Percentiles rank a stretch among this genome's conserved stretches.
phyloP scores from a whole-genome alignment of 2,797 vertebrate genomes.

The Aeoliscus strigatus region DNA sequence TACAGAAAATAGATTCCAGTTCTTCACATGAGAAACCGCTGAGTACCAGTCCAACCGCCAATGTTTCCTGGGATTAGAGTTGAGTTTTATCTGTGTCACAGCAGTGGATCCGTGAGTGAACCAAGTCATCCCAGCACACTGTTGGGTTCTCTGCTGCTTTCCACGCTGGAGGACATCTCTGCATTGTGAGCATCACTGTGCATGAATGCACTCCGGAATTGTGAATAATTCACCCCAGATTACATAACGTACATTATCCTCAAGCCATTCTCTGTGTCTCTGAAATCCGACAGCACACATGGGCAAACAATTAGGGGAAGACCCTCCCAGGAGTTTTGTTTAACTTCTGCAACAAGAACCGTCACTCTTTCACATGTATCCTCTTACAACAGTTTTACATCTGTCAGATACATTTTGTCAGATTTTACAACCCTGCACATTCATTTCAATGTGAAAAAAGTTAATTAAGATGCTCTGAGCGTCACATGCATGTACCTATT shows the following conservation, averaged over 20 bases:
- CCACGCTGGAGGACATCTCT: constrained; percentile 46
- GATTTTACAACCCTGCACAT: too few relatives aligned
- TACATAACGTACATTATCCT: constrained; percentile 54
- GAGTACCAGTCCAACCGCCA: too few relatives aligned
- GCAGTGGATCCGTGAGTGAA: constrained; percentile 20
- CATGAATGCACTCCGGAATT: constrained; percentile 55
- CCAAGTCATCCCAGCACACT: constrained; percentile 17
- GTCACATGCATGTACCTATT: constrained; percentile 27
- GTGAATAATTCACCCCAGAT: constrained; percentile 51
- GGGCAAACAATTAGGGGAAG: constrained; percentile 28
- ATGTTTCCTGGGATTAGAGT: too few relatives aligned
- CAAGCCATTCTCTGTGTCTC: constrained; percentile 23
- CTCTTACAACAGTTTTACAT: too few relatives aligned
- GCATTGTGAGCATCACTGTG: constrained; percentile 49
- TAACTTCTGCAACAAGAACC: constrained; percentile 6
- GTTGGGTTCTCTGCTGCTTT: constrained; percentile 17
- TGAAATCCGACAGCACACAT: constrained; percentile 19
- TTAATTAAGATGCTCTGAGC: constrained; percentile 33
- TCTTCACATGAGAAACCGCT: too few relatives aligned
- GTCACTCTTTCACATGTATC: too few relatives aligned
- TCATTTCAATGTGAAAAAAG: constrained; percentile 6
- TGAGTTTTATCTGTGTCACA: constrained; percentile 8
- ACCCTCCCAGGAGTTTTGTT: constrained; percentile 11
- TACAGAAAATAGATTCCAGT: too few relatives aligned
- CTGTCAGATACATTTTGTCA: too few relatives aligned